A percentile compares a stretch with the other conserved stretches of the same genome.
Evolutionary conservation across 2,888 invertebrate genomes (phyloP).

Genomic region (Spodoptera littoralis): DNA sequence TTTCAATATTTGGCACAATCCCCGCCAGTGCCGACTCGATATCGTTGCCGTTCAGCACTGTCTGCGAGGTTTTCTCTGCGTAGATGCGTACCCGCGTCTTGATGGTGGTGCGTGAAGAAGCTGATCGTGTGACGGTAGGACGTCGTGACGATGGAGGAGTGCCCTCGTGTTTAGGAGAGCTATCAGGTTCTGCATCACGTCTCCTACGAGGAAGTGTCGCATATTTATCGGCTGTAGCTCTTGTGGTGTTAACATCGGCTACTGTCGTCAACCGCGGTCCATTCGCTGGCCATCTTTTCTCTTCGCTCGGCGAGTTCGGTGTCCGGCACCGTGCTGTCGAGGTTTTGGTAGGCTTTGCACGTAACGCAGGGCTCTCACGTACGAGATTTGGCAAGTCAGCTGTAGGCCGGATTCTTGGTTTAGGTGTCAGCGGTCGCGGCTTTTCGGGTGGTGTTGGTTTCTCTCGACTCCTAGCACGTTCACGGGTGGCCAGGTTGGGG

Average conservation of each 20-base stretch:
- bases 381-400: slow-evolving; percentile 87
- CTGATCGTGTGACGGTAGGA: slow-evolving; percentile 79
- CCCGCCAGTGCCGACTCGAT: slow-evolving; percentile 92
- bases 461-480: slow-evolving; percentile 90
- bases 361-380: slow-evolving; percentile 82
- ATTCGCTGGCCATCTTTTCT: slow-evolving; percentile 91
- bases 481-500: slow-evolving; percentile 86
- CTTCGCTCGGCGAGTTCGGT: slow-evolving; percentile 91
- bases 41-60: slow-evolving; percentile 92
- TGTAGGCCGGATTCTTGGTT: slow-evolving; percentile 84
- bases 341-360: slow-evolving; percentile 86
- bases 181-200: slow-evolving; percentile 90
- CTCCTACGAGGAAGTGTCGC: slow-evolving; percentile 93
- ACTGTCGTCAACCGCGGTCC: slow-evolving; percentile 77
- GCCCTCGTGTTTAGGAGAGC: slow-evolving; percentile 82
- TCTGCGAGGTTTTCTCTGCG: slow-evolving; percentile 94
- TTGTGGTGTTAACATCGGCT: slow-evolving; percentile 74
- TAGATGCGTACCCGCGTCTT: slow-evolving; percentile 91
- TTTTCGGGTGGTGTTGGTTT: slow-evolving; percentile 87
- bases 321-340: slow-evolving; percentile 90
- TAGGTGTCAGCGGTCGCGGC: slow-evolving; percentile 83
- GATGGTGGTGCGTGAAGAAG: slow-evolving; percentile 77
- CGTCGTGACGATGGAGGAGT: slow-evolving; percentile 78
- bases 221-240: slow-evolving; percentile 91
- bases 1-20: slow-evolving; percentile 82